Base-by-base conservation (phyloP, 2,113 vertebrate genomes). In the Chamaetylas fuelleborni region DNA sequence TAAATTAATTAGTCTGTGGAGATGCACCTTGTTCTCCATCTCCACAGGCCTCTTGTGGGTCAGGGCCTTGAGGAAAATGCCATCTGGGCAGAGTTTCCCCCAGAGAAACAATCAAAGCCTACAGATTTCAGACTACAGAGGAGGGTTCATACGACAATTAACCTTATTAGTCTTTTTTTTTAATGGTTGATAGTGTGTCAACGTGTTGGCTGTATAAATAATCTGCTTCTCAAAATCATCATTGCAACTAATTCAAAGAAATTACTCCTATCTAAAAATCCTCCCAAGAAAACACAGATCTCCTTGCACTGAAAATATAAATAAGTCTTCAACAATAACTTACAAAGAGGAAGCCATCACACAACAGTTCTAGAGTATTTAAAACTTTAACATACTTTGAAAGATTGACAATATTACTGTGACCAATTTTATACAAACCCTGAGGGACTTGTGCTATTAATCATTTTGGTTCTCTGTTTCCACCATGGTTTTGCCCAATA, bases 1-100 rank as follows among this genome's bases (percentile, higher is more conserved):
- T 99, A 99, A 99, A 99, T 99, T 99, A 99, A 99, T 99, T 99
- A 99, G 99, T 99, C 98, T 98, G 98, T 98, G 98, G 98, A 99
- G 98, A 99, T 99, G 98, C 98, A 98, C 99, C 98, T 99, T 99
- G 99, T 99, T 99, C 98, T 98, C 98, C 95, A 98, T 98, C 98
- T 98, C 98, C 97, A 96, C 98, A 98, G 98, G 98, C 98, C 98
- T 98, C 97, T 98, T 98, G 98, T 98, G 98, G 98, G 98, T 99
- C 98, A 98, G 97, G 98, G 98, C 98, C 98, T 98, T 97, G 93
- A 98, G 98, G 98, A 99, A 99, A 99, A 99, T 98, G 94, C 99
- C 99, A 99, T 99, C 99, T 99, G 99, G 98, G 99, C 98, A 98
- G 97, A 97, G 97, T 98, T 98, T 98, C 97, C 99, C 98, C 98